Evolutionary conservation across 2,888 invertebrate species (phyloP).

Genomic region (Orchesellides sinensis): DNA sequence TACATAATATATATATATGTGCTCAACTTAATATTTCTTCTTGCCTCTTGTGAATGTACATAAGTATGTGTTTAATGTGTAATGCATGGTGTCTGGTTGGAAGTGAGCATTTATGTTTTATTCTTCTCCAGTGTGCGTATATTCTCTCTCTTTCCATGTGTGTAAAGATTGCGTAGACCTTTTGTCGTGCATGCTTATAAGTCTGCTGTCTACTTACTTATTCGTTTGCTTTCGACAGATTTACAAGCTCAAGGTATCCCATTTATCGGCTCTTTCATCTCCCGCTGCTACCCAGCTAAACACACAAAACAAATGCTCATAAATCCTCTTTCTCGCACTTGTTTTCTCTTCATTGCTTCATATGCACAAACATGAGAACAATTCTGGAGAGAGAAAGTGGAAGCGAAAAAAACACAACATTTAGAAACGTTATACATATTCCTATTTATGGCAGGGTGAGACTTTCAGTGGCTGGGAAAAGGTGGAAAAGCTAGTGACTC

Average conservation of each 20-base stretch:
- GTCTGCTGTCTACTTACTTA: slow-evolving; percentile 32
- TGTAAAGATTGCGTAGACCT: no score
- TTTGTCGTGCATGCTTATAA: background rate
- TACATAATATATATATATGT: no score
- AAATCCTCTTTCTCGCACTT: slow-evolving; percentile 55
- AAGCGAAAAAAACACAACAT: background rate
- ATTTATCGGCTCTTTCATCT: slow-evolving; percentile 54
- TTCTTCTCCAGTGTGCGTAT: background rate
- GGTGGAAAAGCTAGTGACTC: slow-evolving; percentile 6
- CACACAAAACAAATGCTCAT: slow-evolving; percentile 56
- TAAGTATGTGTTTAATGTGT: background rate
- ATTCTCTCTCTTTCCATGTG: background rate
- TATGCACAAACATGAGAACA: slow-evolving; percentile 32
- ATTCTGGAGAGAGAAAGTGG: background rate
- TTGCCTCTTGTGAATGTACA: background rate
- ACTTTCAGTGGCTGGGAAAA: background rate
- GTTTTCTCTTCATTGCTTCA: slow-evolving; percentile 36
- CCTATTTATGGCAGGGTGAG: slow-evolving; percentile 30
- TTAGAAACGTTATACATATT: background rate
- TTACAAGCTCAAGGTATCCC: slow-evolving; percentile 44
- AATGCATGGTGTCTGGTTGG: background rate
- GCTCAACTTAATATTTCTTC: background rate
- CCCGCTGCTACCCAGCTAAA: slow-evolving; percentile 52
- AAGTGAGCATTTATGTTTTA: background rate
- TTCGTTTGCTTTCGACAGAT: slow-evolving; percentile 62